These are phyloP conservation scores for Empidonax alnorum DNA, from an alignment of 2,113 vertebrate genomes.

Conservation along the genomic window DNA sequence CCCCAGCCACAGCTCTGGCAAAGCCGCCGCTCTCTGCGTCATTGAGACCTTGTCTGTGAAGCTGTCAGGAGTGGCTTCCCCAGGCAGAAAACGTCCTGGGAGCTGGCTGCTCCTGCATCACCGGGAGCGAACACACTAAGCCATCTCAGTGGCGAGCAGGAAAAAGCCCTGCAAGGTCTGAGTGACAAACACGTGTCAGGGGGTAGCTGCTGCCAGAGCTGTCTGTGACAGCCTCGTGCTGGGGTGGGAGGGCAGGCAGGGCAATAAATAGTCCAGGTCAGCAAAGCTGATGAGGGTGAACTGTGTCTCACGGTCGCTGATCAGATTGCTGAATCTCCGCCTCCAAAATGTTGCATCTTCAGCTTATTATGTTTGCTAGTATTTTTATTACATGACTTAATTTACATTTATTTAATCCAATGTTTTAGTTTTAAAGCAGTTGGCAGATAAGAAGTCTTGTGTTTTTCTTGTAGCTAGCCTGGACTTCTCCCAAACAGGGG, in stretches of 20 bases:
- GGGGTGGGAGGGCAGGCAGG: neutral
- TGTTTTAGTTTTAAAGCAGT: neutral
- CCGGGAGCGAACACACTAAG: neutral
- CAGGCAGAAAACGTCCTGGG: accelerated
- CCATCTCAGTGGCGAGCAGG: neutral
- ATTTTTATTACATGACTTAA: neutral
- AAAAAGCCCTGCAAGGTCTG: neutral
- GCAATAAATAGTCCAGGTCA: neutral
- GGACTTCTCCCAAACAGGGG: neutral
- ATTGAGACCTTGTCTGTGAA: neutral
- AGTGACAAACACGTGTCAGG: accelerated
- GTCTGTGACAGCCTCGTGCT: neutral
- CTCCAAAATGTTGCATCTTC: neutral
- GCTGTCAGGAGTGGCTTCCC: neutral
- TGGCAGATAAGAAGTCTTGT: neutral
- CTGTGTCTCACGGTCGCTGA: accelerated
- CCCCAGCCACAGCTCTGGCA: neutral
- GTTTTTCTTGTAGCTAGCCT: neutral
- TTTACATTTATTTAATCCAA: neutral
- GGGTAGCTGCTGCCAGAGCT: neutral
- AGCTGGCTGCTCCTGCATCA: neutral
- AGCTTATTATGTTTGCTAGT: neutral
- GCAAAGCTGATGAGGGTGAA: neutral
- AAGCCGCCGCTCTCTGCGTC: neutral
- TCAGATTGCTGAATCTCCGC: neutral